Evolutionary conservation across 2,888 invertebrate genomes (phyloP), one percentile per base, ranked within the genome.

Genomic region (Leptarthrus brevirostris): DNA sequence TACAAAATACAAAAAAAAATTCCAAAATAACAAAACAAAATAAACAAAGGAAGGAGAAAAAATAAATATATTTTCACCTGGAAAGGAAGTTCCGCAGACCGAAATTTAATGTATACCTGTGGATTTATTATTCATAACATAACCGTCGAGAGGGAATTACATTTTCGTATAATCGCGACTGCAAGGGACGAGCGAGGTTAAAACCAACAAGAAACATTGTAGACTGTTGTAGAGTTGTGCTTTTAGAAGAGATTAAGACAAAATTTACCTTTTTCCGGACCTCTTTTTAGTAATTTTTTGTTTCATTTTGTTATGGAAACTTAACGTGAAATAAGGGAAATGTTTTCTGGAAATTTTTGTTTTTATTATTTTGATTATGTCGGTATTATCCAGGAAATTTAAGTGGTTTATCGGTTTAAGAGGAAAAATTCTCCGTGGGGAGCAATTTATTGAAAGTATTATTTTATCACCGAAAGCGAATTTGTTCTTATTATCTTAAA

Each of bases 61-160:
- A 56, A 6, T 20, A n/a, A n/a, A 10, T 49, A 6, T 10, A 5
- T 16, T 52, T 5, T 22, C 52, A 4, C 22, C 22, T 56, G 2
- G 8, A 30, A 8, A 26, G 10, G n/a, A 34, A 56, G 14, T 34
- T 34, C 2, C 10, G 8, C n/a, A 53, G n/a, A 53, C 12, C n/a
- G 4, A 30, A 16, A 6, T 61, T 40, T 40, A 61, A 61, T 61
- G 20, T 22, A 61, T 44, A 44, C n/a, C 44, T 40, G 40, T 36
- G 40, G 22, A 40, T 61, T 61, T 61, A 61, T 61, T 61, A 61
- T 61, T 61, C 20, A 61, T 61, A 36, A 40, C 36, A 6, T n/a
- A n/a, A n/a, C n/a, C n/a, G 36, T 36, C 4, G 18, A 34, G 61
- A 40, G 40, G 20, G 61, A 20, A 20, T 61, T 40, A 18, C 20